These are phyloP conservation scores for Pomatorhinus ruficollis DNA, from an alignment of 2,113 vertebrate genomes.

Conservation along the genomic window DNA sequence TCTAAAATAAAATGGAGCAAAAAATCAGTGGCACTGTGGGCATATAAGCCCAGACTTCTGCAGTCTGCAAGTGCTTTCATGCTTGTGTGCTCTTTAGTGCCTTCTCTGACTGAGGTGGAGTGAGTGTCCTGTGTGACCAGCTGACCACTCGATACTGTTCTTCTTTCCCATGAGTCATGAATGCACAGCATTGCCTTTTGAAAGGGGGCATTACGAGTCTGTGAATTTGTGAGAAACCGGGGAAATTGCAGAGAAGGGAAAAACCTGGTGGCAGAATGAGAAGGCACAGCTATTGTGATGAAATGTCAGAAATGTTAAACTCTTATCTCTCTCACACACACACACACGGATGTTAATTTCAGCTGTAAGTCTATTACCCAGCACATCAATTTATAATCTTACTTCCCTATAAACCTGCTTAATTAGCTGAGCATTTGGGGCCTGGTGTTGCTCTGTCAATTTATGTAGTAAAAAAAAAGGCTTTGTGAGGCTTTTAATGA, in stretches of 20 bases:
- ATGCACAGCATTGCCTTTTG: not conserved
- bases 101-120: not conserved
- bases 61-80: not conserved
- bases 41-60: not conserved
- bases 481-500: not conserved
- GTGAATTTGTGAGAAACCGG: not conserved
- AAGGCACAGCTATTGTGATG: not conserved
- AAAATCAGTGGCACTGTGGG: not conserved
- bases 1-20: constrained; percentile 22
- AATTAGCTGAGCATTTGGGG: not conserved
- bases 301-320: not conserved
- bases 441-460: not conserved
- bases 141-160: not conserved
- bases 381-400: not conserved
- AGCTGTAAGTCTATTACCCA: not conserved
- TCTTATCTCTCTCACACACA: not conserved
- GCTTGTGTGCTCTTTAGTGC: not conserved
- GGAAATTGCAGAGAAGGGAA: not conserved
- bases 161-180: not conserved
- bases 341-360: not conserved
- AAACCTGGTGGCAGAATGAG: not conserved
- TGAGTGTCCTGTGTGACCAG: not conserved
- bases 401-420: not conserved
- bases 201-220: not conserved
- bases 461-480: not conserved